These are phyloP conservation scores for Platygyra sinensis DNA, from an alignment of 64 coral and sea anemone species.

Conservation along the genomic window DNA sequence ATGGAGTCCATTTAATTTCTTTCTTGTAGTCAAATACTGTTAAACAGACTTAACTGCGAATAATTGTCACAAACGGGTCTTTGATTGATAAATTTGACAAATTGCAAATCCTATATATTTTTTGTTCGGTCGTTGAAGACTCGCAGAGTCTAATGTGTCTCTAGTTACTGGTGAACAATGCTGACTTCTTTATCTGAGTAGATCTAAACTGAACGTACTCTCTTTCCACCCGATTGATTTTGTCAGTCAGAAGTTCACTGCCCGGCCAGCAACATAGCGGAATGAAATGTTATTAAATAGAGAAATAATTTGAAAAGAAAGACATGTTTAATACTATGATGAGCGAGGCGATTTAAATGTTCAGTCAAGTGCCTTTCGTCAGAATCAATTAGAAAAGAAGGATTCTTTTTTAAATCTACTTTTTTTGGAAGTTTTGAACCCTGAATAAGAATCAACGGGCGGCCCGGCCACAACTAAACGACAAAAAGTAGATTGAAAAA, in stretches of 20 bases:
- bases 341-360: no score
- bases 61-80: not conserved
- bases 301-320: no score
- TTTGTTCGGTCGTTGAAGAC: not conserved
- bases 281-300: no score
- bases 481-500: not conserved
- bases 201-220: no score
- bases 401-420: no score
- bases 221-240: no score
- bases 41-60: not conserved
- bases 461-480: not conserved
- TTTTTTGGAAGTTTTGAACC: no score
- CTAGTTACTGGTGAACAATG: not conserved
- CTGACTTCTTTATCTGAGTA: not conserved
- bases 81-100: not conserved
- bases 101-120: not conserved
- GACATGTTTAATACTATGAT: no score
- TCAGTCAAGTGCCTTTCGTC: not conserved
- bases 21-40: not conserved
- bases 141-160: not conserved
- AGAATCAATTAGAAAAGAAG: not conserved
- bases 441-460: no score
- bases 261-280: no score
- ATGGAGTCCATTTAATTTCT: not conserved
- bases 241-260: no score